Percentiles rank a stretch among this genome's conserved stretches.
Evolutionary conservation across 2,797 vertebrate species (phyloP).

Genomic region (Trachurus trachurus): DNA sequence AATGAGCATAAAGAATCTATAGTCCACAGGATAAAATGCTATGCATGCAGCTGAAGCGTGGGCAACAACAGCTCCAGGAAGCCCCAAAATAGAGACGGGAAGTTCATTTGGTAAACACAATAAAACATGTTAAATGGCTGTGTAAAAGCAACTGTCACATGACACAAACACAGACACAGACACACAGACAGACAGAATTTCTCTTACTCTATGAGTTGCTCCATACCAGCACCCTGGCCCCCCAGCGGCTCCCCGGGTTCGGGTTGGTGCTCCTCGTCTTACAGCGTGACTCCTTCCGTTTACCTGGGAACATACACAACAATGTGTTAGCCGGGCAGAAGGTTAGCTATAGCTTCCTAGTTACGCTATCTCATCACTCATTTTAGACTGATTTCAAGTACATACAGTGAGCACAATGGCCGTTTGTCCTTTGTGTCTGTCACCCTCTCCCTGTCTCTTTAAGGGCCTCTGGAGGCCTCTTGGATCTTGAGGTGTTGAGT

Average conservation of each 20-base stretch:
- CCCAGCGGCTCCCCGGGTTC: slow-evolving; percentile 54
- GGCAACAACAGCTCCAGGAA: slow-evolving; percentile 79
- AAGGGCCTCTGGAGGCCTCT: slow-evolving; percentile 54
- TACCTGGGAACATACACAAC: slow-evolving; percentile 54
- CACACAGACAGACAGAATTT: neutral
- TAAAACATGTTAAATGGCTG: slow-evolving; percentile 53
- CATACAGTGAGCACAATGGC: neutral
- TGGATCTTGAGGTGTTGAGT: slow-evolving; percentile 74
- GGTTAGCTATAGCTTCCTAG: neutral
- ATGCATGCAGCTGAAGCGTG: slow-evolving; percentile 40
- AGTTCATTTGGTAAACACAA: slow-evolving; percentile 72
- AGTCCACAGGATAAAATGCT: slow-evolving; percentile 28
- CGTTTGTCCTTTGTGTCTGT: slow-evolving; percentile 41
- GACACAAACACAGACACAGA: slow-evolving; percentile 23
- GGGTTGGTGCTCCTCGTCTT: slow-evolving; percentile 38
- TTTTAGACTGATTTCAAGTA: slow-evolving; percentile 20
- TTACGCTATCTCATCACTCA: neutral
- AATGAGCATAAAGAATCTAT: slow-evolving; percentile 16
- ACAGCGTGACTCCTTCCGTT: slow-evolving; percentile 26
- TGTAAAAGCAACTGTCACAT: slow-evolving; percentile 36
- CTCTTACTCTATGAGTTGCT: slow-evolving; percentile 82
- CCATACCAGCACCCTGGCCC: slow-evolving; percentile 78
- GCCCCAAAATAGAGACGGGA: slow-evolving; percentile 77
- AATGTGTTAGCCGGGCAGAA: slow-evolving; percentile 11
- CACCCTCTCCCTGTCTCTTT: slow-evolving; percentile 49